Evolutionary conservation across 2,797 vertebrate species (phyloP), one percentile per base, ranked within the genome.

Genomic region (Acanthis flammea): DNA sequence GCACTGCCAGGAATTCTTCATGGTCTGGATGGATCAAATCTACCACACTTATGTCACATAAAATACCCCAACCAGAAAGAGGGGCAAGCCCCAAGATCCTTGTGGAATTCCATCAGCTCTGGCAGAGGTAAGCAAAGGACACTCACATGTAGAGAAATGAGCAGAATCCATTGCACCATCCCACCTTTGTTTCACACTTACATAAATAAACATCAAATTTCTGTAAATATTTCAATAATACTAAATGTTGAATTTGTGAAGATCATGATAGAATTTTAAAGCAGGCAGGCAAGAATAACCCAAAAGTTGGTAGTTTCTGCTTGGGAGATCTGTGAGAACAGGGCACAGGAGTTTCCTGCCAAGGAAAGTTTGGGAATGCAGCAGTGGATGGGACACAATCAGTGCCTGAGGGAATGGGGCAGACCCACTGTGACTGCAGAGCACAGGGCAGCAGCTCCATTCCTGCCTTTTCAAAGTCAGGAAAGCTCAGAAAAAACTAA

Each of bases 321-420:
- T 35, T 18, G 33, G 35, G 41, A 50, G 37, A 28, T 22, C 5
- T 0, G 1, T 55, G 45, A 27, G 22, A 30, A n/a, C 4, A 4
- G 42, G 2, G 1, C 1, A 0, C 12, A 51, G 81, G 44, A 63
- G n/a, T 0, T 5, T 24, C 3, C 4, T 54, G 62, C 57, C 25
- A 19, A 4, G 62, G 24, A 4, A 35, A 37, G 16, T 1, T 0
- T 10, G 71, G 48, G 71, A 63, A 58, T 21, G 72, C 37, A 50
- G 66, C 53, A 63, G 48, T 1, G 8, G 55, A n/a, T 2, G 2
- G 33, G 50, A 65, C 42, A 16, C 0, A 0, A 5, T 1, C 2
- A 0, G 28, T 9, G 39, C 27, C 35, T 8, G 8, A 12, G 35
- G 7, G 1, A 60, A 80, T 2, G 33, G 58, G 54, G n/a, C 27